These are phyloP conservation scores for Bradysia coprophila DNA, from an alignment of 1,140 invertebrate genomes.

Conservation along the genomic window DNA sequence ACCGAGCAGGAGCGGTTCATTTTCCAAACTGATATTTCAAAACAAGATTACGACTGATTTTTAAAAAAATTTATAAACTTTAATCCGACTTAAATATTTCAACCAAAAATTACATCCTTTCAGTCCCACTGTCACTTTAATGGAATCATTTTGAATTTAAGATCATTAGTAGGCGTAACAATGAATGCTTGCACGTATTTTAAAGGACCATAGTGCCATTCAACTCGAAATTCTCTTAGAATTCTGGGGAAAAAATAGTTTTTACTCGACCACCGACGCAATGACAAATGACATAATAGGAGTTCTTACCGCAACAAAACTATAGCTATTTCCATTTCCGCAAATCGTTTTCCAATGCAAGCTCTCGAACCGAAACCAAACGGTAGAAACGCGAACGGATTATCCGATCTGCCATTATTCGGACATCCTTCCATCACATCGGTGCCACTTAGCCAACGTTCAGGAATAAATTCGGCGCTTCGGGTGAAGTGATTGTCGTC, in stretches of 20 bases:
- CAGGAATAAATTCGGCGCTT: slow-evolving; percentile 48
- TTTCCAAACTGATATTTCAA: no score
- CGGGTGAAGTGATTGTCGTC: slow-evolving; percentile 33
- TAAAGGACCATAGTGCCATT: not conserved
- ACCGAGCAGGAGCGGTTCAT: no score
- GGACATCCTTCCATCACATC: slow-evolving; percentile 7
- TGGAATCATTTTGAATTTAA: not conserved
- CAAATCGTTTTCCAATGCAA: slow-evolving; percentile 25
- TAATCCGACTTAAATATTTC: no score
- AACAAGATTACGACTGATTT: no score
- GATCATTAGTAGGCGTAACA: not conserved
- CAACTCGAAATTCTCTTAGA: not conserved
- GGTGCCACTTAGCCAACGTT: slow-evolving; percentile 43
- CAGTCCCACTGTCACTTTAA: no score
- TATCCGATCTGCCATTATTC: slow-evolving; percentile 21
- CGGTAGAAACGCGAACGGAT: slow-evolving; percentile 40
- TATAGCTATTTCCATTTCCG: slow-evolving; percentile 26
- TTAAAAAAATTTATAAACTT: no score
- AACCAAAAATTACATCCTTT: no score
- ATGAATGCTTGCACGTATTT: not conserved
- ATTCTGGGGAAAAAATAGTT: slow-evolving; percentile 1
- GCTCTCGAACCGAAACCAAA: slow-evolving; percentile 40
- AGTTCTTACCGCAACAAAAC: slow-evolving; percentile 13
- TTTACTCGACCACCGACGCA: not conserved
- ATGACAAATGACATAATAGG: not conserved